Conservation (phyloP, 2,797 vertebrate species). For the Acanthurus lineatus region DNA sequence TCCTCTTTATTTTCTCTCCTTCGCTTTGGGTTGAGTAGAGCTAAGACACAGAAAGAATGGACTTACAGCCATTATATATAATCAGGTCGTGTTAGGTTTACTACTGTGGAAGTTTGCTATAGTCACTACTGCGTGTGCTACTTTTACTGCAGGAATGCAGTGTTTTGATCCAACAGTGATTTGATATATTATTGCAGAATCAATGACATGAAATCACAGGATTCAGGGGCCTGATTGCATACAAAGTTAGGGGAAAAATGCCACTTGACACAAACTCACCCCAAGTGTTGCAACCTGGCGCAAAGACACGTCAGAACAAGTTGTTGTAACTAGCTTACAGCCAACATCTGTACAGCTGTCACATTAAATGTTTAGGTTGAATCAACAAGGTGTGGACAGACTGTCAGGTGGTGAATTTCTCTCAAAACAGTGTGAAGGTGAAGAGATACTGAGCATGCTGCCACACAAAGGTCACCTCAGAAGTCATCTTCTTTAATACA, state of each 20-base stretch:
- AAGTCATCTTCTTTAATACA: no score
- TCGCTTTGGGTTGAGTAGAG: constrained; percentile 48
- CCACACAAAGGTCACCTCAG: no score
- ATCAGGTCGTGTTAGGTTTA: constrained; percentile 34
- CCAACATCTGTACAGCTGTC: background rate
- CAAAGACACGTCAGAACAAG: background rate
- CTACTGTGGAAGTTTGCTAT: constrained; percentile 17
- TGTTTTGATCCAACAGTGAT: constrained; percentile 20
- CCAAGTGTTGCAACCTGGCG: background rate
- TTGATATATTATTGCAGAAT: constrained; percentile 25
- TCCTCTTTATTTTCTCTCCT: constrained; percentile 47
- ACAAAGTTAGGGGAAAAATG: background rate
- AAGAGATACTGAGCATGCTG: no score
- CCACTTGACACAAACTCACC: background rate
- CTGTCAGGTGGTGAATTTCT: background rate
- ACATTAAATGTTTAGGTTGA: background rate
- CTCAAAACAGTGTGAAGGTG: background rate
- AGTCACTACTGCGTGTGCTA: background rate
- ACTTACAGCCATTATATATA: constrained; percentile 26
- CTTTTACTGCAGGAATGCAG: constrained; percentile 11
- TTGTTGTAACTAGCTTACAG: background rate
- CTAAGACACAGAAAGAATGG: constrained; percentile 23
- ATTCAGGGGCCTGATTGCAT: background rate
- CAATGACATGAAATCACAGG: background rate
- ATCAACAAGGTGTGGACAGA: background rate